These are phyloP conservation scores for Amphipoea lucens DNA, from an alignment of 2,888 invertebrate species.

Conservation along the genomic window DNA sequence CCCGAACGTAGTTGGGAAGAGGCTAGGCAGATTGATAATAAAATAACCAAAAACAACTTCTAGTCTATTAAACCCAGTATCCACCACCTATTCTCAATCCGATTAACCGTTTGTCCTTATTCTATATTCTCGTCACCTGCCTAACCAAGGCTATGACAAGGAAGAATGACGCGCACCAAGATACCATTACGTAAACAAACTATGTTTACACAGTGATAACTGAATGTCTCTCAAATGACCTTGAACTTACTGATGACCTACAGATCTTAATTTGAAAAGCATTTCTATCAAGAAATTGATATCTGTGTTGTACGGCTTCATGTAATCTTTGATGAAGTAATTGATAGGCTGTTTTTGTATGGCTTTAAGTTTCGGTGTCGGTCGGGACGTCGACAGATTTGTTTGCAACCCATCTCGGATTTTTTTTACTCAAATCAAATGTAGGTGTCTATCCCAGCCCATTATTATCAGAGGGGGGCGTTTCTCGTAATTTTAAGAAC, in stretches of 20 bases:
- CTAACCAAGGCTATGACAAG: constrained; percentile 16
- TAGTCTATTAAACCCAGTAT: background rate
- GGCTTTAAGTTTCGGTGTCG: constrained; percentile 27
- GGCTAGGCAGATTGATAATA: background rate
- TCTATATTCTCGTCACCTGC: constrained; percentile 30
- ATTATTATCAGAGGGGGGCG: background rate
- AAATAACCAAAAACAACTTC: background rate
- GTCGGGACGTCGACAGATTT: background rate
- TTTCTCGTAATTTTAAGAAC: background rate
- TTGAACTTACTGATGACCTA: constrained; percentile 56
- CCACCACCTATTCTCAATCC: background rate
- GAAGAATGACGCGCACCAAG: constrained; percentile 35
- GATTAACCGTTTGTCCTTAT: background rate
- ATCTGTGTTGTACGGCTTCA: constrained; percentile 33
- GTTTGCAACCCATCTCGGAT: constrained; percentile 9
- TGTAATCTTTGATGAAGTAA: constrained; percentile 35
- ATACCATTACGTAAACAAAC: constrained; percentile 50
- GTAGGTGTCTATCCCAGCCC: background rate
- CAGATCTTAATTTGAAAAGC: constrained; percentile 37
- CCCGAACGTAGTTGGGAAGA: background rate
- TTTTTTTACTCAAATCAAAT: background rate
- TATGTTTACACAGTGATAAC: constrained; percentile 50
- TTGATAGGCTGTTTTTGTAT: constrained; percentile 30
- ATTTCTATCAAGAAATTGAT: constrained; percentile 42
- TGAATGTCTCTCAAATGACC: constrained; percentile 52